Evolutionary conservation across 2,888 invertebrate genomes (phyloP).

Genomic region (Heterodera filipjevi): DNA sequence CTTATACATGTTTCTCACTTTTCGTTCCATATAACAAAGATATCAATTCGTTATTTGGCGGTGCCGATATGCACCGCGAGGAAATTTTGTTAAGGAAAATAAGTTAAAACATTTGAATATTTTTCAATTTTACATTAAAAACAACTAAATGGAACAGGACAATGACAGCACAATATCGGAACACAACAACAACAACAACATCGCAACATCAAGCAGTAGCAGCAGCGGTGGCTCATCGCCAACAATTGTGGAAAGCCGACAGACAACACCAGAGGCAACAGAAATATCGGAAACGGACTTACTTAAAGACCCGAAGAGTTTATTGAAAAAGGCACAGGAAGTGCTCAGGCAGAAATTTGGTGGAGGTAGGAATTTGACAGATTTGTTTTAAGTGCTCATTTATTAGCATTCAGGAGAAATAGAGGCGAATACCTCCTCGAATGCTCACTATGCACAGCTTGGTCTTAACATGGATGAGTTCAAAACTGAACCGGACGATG

Average conservation of each 20-base stretch:
- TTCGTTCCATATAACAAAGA: no score
- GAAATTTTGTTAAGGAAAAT: no score
- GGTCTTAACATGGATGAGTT: slow-evolving; percentile 36
- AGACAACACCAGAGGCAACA: not conserved
- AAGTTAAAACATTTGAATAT: no score
- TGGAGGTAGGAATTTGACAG: not conserved
- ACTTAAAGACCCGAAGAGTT: slow-evolving; percentile 35
- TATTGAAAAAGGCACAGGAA: slow-evolving; percentile 32
- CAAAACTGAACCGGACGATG: slow-evolving; percentile 42
- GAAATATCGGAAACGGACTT: not conserved
- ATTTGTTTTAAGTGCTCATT: not conserved
- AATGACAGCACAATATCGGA: no score
- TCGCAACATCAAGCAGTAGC: not conserved
- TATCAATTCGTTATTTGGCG: no score
- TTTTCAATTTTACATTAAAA: no score
- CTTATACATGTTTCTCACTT: no score
- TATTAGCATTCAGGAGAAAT: slow-evolving; percentile 14
- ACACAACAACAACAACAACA: no score
- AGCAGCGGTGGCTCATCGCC: slow-evolving; percentile 8
- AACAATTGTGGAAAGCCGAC: not conserved
- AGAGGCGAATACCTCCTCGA: not conserved
- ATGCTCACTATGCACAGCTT: slow-evolving; percentile 36
- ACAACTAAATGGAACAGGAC: no score
- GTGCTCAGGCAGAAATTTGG: slow-evolving; percentile 33
- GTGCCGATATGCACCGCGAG: no score